Percentiles rank a stretch among this genome's conserved stretches.
Evolutionary conservation across 64 coral and sea anemone species (phyloP).

Genomic region (Montipora foliosa): DNA sequence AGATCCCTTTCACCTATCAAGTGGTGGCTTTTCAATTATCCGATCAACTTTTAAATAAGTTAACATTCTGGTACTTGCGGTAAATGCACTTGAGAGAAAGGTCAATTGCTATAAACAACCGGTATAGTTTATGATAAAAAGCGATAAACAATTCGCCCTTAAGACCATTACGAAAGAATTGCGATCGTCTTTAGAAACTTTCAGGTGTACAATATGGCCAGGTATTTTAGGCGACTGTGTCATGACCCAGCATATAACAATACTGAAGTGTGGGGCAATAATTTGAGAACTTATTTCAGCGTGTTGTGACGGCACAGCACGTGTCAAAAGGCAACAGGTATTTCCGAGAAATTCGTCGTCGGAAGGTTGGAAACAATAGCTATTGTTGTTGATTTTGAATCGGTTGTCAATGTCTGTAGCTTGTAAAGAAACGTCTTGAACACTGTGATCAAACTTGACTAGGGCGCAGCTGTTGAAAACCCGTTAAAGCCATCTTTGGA

Average conservation of each 20-base stretch:
- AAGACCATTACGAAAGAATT: not conserved
- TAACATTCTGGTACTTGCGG: slow-evolving; percentile 19
- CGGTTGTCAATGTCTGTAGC: too few species aligned
- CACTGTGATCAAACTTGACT: too few species aligned
- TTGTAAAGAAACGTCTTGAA: too few species aligned
- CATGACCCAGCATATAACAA: too few species aligned
- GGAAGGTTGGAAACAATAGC: not conserved
- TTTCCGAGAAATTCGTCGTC: not conserved
- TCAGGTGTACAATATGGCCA: not conserved
- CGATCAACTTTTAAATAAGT: not conserved
- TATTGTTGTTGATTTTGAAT: not conserved
- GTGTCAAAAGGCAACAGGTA: not conserved
- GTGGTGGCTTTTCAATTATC: not conserved
- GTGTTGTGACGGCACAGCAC: not conserved
- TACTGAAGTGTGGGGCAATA: too few species aligned
- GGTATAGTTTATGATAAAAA: not conserved
- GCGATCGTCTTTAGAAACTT: not conserved
- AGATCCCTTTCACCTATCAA: not conserved
- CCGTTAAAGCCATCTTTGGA: too few species aligned
- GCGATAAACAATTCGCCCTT: not conserved
- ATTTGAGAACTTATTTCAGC: not conserved
- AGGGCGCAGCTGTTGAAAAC: too few species aligned
- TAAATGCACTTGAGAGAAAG: slow-evolving; percentile 9
- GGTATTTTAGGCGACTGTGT: not conserved
- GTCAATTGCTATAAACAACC: slow-evolving; percentile 43